phyloP scores from a whole-genome alignment of 2,113 vertebrate species.

The Eidolon helvum region DNA sequence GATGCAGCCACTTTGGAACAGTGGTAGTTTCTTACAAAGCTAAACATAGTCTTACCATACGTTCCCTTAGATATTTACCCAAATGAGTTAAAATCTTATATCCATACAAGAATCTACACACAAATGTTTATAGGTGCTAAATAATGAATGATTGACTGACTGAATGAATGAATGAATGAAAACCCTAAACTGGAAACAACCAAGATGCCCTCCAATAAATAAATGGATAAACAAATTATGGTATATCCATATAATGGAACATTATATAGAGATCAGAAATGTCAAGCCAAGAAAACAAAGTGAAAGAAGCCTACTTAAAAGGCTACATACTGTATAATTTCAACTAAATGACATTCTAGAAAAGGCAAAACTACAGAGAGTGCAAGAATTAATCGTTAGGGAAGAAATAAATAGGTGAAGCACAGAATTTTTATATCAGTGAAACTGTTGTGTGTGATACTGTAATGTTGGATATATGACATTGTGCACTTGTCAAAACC shows the following conservation, averaged over 20 bases:
- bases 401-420: neutral
- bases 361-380: neutral
- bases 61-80: neutral
- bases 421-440: neutral
- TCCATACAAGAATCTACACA: neutral
- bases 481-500: neutral
- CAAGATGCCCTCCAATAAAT: neutral
- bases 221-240: neutral
- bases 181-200: neutral
- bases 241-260: neutral
- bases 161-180: neutral
- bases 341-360: neutral
- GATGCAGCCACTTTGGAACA: neutral
- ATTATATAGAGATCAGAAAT: neutral
- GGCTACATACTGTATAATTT: neutral
- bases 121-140: neutral
- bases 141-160: neutral
- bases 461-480: neutral
- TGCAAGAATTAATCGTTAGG: neutral
- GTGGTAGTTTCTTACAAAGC: neutral
- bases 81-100: neutral
- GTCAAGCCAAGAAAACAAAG: neutral
- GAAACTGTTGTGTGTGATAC: neutral
- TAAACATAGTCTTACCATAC: neutral
- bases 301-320: neutral